Evolutionary conservation across 2,113 vertebrate genomes (phyloP), one percentile per base, ranked within the genome.

Genomic region (Anoura caudifer): DNA sequence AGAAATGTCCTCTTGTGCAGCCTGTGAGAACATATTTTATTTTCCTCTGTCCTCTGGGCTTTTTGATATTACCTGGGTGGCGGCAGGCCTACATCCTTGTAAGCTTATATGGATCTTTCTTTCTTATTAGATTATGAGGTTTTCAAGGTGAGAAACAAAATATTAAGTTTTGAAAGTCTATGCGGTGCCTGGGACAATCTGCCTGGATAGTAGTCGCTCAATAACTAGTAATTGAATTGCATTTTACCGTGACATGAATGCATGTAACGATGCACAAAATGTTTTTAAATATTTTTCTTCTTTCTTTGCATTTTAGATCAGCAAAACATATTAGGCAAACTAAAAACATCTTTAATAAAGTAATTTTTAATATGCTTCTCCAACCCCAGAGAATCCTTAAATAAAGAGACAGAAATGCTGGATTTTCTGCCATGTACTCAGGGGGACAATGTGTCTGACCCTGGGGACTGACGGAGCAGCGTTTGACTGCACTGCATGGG

Each of bases 341-440:
- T 82, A 56, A 81, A 80, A 87, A 4, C 14, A 94, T 81, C 61
- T 95, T 96, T 97, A 97, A 96, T 94, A 93, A 61, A 28, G 56
- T 80, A 93, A 91, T 86, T 97, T 98, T 98, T 97, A 96, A 97
- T 97, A 86, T 96, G 47, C 13, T 97, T 96, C 56, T 94, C 10
- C 95, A 94, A 96, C 96, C 52, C 77, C 45, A 90, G 91, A 97
- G 94, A 85, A 97, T 96, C 33, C 97, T 97, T 97, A 96, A 98
- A 98, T 97, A 97, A 97, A 97, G 96, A 97, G 75, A 97, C 97
- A 97, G 95, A 98, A 98, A 47, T 95, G 90, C 50, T 97, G 61
- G 22, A 80, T 88, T 98, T 97, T 95, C 82, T 95, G 91, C 45
- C 86, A 22, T 45, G 12, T 0, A 5, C 86, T 97, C 61, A 43